Evolutionary conservation across 2,888 invertebrate genomes (phyloP).

Genomic region (Keiferia lycopersicella): DNA sequence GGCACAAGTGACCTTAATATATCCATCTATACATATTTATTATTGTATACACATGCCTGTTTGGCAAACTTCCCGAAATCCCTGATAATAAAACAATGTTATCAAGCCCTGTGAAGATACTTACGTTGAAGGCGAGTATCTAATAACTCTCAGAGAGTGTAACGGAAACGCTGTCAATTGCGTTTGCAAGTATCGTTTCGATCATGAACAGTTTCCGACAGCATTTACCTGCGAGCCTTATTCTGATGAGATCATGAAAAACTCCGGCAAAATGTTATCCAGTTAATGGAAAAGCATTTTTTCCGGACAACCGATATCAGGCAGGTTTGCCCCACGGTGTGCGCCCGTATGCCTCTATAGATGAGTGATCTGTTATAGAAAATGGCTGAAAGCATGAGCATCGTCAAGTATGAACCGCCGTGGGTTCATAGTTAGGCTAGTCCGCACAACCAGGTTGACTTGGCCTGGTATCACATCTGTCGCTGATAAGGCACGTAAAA

Average conservation of each 20-base stretch:
- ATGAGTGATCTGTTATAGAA: background rate
- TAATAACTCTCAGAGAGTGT: background rate
- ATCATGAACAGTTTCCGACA: background rate
- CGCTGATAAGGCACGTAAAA: too few relatives aligned
- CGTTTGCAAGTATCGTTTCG: background rate
- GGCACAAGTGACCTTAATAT: conserved; percentile 12
- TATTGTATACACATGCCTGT: conserved; percentile 16
- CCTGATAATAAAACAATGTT: conserved; percentile 18
- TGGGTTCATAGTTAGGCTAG: too few relatives aligned
- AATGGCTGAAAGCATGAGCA: too few relatives aligned
- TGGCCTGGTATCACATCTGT: too few relatives aligned
- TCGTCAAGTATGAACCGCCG: too few relatives aligned
- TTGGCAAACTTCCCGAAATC: conserved; percentile 25
- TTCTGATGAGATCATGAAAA: background rate
- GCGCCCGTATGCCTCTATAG: background rate
- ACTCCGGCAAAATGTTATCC: conserved; percentile 3
- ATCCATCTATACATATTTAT: conserved; percentile 9
- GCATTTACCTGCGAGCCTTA: conserved; percentile 7
- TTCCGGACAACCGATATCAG: conserved; percentile 11
- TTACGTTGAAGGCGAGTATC: background rate
- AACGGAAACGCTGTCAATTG: background rate
- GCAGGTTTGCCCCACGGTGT: conserved; percentile 18
- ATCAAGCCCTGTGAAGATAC: conserved; percentile 13
- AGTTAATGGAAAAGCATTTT: background rate
- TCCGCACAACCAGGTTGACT: too few relatives aligned